Evolutionary conservation across 2,888 invertebrate species (phyloP).

Genomic region (Caprella mutica): DNA sequence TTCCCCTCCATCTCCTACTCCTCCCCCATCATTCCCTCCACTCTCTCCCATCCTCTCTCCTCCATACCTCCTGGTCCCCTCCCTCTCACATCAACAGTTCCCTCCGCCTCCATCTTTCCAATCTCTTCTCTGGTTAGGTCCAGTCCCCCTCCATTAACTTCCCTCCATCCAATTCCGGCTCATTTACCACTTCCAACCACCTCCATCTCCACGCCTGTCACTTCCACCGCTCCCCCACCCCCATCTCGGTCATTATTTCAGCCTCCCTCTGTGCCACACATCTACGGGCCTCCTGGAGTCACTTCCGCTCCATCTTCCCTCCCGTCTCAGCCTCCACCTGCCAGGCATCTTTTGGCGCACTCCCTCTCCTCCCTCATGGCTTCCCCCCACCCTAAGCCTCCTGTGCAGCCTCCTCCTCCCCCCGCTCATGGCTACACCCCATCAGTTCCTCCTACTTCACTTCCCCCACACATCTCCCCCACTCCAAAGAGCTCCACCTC

Average conservation of each 20-base stretch:
- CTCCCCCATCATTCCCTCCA: constrained; percentile 2
- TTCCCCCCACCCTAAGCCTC: not conserved
- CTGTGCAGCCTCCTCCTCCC: not conserved
- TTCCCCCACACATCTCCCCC: constrained; percentile 5
- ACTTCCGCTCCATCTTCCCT: not conserved
- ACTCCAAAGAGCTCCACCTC: constrained; percentile 8
- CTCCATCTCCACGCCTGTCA: not conserved
- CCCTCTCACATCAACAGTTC: not conserved
- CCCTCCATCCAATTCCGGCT: constrained; percentile 1
- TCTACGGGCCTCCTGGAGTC: constrained; percentile 20
- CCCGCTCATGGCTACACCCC: not conserved
- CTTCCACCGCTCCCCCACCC: not conserved
- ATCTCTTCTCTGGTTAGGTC: not conserved
- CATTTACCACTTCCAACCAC: not conserved
- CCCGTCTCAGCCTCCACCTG: constrained; percentile 4
- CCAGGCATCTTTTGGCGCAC: not conserved
- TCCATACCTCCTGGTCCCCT: not conserved
- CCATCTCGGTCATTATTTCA: constrained; percentile 50
- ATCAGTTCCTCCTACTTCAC: too few relatives aligned
- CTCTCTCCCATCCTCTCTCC: not conserved
- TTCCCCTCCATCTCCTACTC: constrained; percentile 37
- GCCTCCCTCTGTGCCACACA: constrained; percentile 29
- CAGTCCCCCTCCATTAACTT: not conserved
- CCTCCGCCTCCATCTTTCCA: not conserved
- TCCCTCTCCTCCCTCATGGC: constrained; percentile 20